These are phyloP conservation scores for Hypercompe scribonia DNA, from an alignment of 2,888 invertebrate species.

Conservation along the genomic window DNA sequence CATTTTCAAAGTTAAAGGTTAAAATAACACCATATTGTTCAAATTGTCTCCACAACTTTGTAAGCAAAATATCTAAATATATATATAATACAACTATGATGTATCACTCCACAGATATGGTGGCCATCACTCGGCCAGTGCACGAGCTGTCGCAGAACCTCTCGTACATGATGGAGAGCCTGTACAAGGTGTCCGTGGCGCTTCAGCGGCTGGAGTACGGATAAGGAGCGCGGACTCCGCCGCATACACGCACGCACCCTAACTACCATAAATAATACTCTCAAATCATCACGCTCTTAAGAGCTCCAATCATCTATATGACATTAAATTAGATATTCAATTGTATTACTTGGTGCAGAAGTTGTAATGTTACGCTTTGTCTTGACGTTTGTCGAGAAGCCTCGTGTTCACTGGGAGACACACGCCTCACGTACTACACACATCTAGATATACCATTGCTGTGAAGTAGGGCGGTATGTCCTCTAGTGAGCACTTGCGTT, in stretches of 20 bases:
- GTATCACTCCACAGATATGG: slow-evolving; percentile 72
- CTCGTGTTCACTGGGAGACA: background rate
- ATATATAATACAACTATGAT: too few relatives aligned
- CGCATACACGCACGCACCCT: background rate
- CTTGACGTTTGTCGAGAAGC: background rate
- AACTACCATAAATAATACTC: background rate
- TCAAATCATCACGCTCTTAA: background rate
- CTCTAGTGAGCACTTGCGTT: background rate
- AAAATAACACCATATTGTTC: too few relatives aligned
- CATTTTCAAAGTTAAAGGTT: too few relatives aligned
- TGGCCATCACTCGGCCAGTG: slow-evolving; percentile 82
- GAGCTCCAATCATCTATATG: background rate
- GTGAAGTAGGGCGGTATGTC: background rate
- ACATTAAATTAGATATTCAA: background rate
- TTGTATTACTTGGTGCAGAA: background rate
- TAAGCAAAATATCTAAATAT: too few relatives aligned
- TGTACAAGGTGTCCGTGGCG: slow-evolving; percentile 81
- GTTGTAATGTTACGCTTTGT: background rate
- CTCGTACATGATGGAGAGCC: slow-evolving; percentile 83
- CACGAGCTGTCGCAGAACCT: slow-evolving; percentile 81
- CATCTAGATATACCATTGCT: too few relatives aligned
- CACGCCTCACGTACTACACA: background rate
- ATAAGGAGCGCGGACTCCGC: slow-evolving; percentile 38
- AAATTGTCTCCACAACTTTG: background rate
- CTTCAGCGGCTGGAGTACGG: slow-evolving; percentile 75